Base-by-base conservation (phyloP, 1,140 invertebrate genomes). In the Periplaneta americana region DNA sequence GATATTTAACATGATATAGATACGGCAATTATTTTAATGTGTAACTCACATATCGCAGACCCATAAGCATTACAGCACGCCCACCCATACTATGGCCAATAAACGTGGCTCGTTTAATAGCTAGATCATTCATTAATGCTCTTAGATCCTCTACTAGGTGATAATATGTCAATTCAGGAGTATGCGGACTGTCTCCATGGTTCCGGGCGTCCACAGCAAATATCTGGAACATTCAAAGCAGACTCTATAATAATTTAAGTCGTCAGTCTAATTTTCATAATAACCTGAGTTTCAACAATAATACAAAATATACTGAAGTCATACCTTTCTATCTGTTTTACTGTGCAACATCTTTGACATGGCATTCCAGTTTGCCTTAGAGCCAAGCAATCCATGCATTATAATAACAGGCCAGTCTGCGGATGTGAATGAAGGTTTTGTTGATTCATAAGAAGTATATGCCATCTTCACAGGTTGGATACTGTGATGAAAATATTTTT, bases 31-130 rank as follows among this genome's bases (percentile, higher is more conserved):
- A 11, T 78, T 15, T 4, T 36, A 78, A 78, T 37, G 0, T 15
- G 22, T 37, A 78, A 78, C 85, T 84, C 85, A 91, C 92, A 88
- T 94, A 90, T 84, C 88, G 90, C 22, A 98, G 87, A 48, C 96
- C 93, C 34, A 94, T 89, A 34, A 90, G 90, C 96, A 98, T 98
- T 75, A 93, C 93, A 3, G 94, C 90, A 80, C 95, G 92, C 22
- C 96, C 97, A 28, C 97, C 97, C 95, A 98, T 97, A 82, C 96
- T 96, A 85, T 98, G 96, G 0, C 97, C 97, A 82, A 98, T 87
- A 9, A 98, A 84, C 82, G 92, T 88, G 28, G 92, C 91, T 87
- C 92, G 93, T 0, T 89, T 82, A 10, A 96, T 89, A 0, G 89
- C 85, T 75, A 96, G 86, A 78, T 92, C 90, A 48, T 91, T 87